Conservation (phyloP, 2,888 invertebrate species). For the Saturnia pavonia region DNA sequence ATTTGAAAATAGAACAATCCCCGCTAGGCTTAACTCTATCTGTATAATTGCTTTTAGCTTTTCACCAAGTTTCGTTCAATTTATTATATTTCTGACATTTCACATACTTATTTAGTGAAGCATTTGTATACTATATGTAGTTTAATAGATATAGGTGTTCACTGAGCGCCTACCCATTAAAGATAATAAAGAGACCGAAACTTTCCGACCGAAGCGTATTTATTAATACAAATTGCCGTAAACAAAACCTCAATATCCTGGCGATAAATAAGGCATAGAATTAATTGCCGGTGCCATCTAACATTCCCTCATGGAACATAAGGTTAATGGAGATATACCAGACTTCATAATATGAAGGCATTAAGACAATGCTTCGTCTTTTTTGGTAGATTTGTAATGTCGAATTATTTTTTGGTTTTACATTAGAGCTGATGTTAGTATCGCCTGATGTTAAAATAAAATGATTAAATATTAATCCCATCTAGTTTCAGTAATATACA, state of each 20-base stretch:
- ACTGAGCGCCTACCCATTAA: neutral
- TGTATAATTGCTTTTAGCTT: neutral
- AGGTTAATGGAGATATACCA: neutral
- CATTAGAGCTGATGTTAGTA: neutral
- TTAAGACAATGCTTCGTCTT: neutral
- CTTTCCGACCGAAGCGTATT: neutral
- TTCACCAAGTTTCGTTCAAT: neutral
- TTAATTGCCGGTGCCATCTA: neutral
- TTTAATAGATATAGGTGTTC: neutral
- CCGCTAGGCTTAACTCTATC: neutral
- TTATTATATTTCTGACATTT: neutral
- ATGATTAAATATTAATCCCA: too few species aligned
- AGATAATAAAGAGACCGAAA: neutral
- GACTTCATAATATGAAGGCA: neutral
- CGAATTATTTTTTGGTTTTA: neutral
- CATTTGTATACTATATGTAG: neutral
- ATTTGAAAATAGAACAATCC: neutral
- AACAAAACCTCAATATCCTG: conserved; percentile 7
- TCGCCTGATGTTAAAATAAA: too few species aligned
- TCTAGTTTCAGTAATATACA: too few species aligned
- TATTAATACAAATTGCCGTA: neutral
- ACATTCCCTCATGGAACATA: neutral
- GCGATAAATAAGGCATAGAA: neutral
- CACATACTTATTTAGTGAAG: neutral
- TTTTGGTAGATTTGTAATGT: neutral